These are phyloP conservation scores for Liopterus haemorrhoidalis DNA, from an alignment of 2,888 invertebrate species.

Conservation along the genomic window DNA sequence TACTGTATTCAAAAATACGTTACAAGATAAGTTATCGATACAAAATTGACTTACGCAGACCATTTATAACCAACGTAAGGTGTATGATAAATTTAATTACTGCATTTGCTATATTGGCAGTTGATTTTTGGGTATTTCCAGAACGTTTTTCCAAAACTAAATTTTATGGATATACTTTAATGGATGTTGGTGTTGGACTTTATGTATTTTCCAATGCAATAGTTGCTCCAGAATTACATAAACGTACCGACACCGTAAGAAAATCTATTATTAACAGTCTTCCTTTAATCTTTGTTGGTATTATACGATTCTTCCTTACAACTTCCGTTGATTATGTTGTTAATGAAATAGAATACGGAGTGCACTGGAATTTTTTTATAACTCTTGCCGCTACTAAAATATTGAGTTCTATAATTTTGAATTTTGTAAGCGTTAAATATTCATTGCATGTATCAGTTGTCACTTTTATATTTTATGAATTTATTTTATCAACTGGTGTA, in stretches of 20 bases:
- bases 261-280: slow-evolving; percentile 43
- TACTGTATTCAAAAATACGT: slow-evolving; percentile 12
- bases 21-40: slow-evolving; percentile 1
- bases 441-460: slow-evolving; percentile 53
- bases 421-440: slow-evolving; percentile 48
- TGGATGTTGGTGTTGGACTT: slow-evolving; percentile 93
- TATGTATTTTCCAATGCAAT: slow-evolving; percentile 78
- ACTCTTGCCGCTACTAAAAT: slow-evolving; percentile 81
- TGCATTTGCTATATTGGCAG: slow-evolving; percentile 79
- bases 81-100: slow-evolving; percentile 68
- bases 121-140: slow-evolving; percentile 88
- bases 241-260: slow-evolving; percentile 34
- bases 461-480: slow-evolving; percentile 61
- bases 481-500: slow-evolving; percentile 56
- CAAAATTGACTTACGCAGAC: slow-evolving; percentile 18
- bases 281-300: slow-evolving; percentile 56
- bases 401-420: slow-evolving; percentile 58
- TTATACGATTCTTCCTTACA: slow-evolving; percentile 56
- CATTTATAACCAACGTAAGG: slow-evolving; percentile 62
- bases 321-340: slow-evolving; percentile 73
- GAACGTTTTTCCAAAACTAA: slow-evolving; percentile 82
- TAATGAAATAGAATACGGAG: slow-evolving; percentile 89
- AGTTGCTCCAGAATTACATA: slow-evolving; percentile 55
- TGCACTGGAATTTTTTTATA: slow-evolving; percentile 98
- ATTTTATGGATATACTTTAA: slow-evolving; percentile 76